phyloP scores from a whole-genome alignment of 53 echinoderm and acorn worm genomes.

The Arbacia lixula region DNA sequence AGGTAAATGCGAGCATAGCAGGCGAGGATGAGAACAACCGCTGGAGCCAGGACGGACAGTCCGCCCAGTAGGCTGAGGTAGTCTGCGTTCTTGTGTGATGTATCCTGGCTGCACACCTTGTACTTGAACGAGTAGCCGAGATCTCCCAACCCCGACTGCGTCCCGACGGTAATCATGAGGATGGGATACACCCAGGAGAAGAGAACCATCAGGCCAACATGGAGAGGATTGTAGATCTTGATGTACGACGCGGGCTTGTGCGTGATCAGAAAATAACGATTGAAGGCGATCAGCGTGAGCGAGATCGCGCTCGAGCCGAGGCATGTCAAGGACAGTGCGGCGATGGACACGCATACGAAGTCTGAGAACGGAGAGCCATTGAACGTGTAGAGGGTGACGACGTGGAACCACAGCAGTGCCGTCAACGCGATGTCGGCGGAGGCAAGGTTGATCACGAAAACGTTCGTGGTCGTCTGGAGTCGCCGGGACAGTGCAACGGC shows the following conservation, averaged over 20 bases:
- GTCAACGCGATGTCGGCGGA: constrained; percentile 58
- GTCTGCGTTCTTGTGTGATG: constrained; percentile 44
- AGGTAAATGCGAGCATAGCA: constrained; percentile 68
- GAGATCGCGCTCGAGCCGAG: constrained; percentile 65
- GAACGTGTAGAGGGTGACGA: constrained; percentile 46
- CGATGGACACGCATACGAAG: constrained; percentile 42
- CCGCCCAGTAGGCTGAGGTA: constrained; percentile 58
- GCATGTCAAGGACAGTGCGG: constrained; percentile 44
- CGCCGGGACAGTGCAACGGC: constrained; percentile 65
- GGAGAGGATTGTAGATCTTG: constrained; percentile 56
- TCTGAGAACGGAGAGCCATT: constrained; percentile 64
- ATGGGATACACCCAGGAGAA: constrained; percentile 59
- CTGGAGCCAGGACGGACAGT: constrained; percentile 39
- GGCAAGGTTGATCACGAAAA: constrained; percentile 73
- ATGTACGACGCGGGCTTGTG: constrained; percentile 44
- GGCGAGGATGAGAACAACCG: constrained; percentile 55
- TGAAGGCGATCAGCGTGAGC: constrained; percentile 66
- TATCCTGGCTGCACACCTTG: constrained; percentile 70
- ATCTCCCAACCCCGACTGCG: constrained; percentile 58
- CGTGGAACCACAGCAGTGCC: constrained; percentile 25
- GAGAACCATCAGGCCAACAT: constrained; percentile 59
- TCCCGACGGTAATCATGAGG: constrained; percentile 37
- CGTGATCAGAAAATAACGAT: constrained; percentile 68
- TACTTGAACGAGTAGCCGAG: constrained; percentile 67
- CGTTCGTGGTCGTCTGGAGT: constrained; percentile 68